These are phyloP conservation scores for Pollachius pollachius DNA, from an alignment of 2,113 vertebrate genomes.

Conservation along the genomic window DNA sequence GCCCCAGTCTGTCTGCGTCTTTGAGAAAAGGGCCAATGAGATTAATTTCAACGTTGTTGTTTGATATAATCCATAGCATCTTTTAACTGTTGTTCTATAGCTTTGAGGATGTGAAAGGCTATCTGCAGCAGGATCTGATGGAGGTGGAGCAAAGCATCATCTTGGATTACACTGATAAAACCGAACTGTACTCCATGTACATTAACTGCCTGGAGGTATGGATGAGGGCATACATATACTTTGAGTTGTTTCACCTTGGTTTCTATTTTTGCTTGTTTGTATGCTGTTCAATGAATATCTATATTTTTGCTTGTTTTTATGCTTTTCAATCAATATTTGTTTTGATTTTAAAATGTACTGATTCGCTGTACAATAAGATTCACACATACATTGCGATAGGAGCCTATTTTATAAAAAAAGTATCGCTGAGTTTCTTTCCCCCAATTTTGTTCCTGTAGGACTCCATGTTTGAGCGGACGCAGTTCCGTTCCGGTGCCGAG, in stretches of 20 bases:
- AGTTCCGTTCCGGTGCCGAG: conserved; percentile 51
- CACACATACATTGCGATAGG: not conserved
- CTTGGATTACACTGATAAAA: conserved; percentile 76
- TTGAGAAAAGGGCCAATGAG: too few species aligned
- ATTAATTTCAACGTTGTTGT: too few species aligned
- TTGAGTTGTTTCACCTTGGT: too few species aligned
- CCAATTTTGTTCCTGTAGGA: conserved; percentile 71
- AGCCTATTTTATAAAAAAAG: not conserved
- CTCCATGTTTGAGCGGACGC: conserved; percentile 81
- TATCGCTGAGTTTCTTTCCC: not conserved
- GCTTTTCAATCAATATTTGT: not conserved
- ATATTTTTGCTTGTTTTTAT: not conserved
- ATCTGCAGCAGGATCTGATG: conserved; percentile 80
- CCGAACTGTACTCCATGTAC: conserved; percentile 85
- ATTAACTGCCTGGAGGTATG: conserved; percentile 88
- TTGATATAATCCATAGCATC: not conserved
- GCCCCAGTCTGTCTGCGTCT: too few species aligned
- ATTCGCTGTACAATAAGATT: not conserved
- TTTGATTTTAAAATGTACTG: not conserved
- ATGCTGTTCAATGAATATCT: too few species aligned
- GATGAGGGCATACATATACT: too few species aligned
- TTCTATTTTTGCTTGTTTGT: too few species aligned
- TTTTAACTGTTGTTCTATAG: conserved; percentile 55
- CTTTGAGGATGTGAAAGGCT: conserved; percentile 81
- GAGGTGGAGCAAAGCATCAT: conserved; percentile 74